Base-by-base conservation (phyloP, 2,113 vertebrate genomes). In the Chamaea fasciata region DNA sequence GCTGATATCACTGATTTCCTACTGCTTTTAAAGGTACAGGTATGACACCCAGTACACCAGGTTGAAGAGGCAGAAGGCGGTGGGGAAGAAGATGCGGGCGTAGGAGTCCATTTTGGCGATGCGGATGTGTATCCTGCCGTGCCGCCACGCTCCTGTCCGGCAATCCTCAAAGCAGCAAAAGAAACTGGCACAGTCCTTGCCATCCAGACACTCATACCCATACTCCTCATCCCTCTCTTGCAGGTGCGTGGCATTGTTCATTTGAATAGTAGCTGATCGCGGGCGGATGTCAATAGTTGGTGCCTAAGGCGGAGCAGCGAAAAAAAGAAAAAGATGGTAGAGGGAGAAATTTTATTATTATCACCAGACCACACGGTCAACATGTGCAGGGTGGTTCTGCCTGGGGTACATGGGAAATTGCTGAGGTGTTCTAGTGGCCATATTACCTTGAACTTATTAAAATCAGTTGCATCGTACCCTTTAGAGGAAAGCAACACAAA, bases 111-210 rank as follows among this genome's bases (percentile, higher is more conserved):
- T 99, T 98, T 99, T 99, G 79, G 99, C 98, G 27, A 99, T 95
- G 70, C 99, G 99, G 93, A 99, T 99, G 69, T 99, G 99, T 98
- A 99, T 98, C 73, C 99, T 98, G 68, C 99, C 99, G 5, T 99
- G 99, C 90, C 99, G 95, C 99, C 99, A 99, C 3, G 99, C 99
- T 75, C 99, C 99, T 1, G 99, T 99, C 97, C 99, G 99, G 92
- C 99, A 99, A 91, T 99, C 99, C 94, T 99, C 99, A 59, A 99
- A 99, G 95, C 99, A 99, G 98, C 99, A 99, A 97, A 99, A 99
- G 98, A 99, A 99, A 92, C 99, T 99, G 97, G 99, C 98, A 98
- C 99, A 99, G 99, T 99, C 99, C 98, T 99, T 99, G 87, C 99
- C 99, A 19, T 99, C 99, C 19, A 99, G 98, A 97, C 99, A 99